Evolutionary conservation across 2,888 invertebrate species (phyloP).

Genomic region (Glaucopsyche alexis): DNA sequence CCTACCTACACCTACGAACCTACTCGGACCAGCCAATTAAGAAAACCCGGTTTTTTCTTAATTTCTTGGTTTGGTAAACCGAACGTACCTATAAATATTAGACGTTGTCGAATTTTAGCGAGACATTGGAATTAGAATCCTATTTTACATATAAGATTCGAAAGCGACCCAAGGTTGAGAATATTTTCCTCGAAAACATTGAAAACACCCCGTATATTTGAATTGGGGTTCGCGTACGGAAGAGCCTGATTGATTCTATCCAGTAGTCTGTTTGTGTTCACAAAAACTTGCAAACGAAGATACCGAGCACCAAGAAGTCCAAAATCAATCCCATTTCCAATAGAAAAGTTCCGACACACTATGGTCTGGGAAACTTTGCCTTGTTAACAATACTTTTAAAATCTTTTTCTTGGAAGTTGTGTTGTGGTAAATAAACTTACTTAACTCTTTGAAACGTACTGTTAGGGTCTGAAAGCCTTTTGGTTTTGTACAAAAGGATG

Average conservation of each 20-base stretch:
- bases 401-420: background rate
- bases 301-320: slow-evolving; percentile 9
- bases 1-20: too few species aligned
- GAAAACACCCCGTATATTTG: slow-evolving; percentile 59
- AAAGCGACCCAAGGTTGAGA: slow-evolving; percentile 6
- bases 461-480: background rate
- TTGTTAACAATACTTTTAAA: slow-evolving; percentile 14
- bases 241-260: slow-evolving; percentile 69
- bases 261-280: slow-evolving; percentile 40
- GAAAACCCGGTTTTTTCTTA: too few species aligned
- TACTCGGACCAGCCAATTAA: too few species aligned
- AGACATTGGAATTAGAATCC: too few species aligned
- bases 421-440: slow-evolving; percentile 17
- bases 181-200: slow-evolving; percentile 53
- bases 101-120: too few species aligned
- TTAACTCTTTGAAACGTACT: background rate
- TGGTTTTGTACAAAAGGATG: background rate
- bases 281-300: slow-evolving; percentile 33
- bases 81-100: too few species aligned
- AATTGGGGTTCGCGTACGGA: slow-evolving; percentile 59
- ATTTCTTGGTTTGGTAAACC: too few species aligned
- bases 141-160: background rate
- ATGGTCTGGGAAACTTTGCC: slow-evolving; percentile 22
- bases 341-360: slow-evolving; percentile 19
- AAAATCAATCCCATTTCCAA: slow-evolving; percentile 16